Percentiles rank a stretch among this genome's conserved stretches.
These are phyloP conservation scores for Synaphobranchus kaupii DNA, from an alignment of 2,797 vertebrate genomes.

Conservation along the genomic window DNA sequence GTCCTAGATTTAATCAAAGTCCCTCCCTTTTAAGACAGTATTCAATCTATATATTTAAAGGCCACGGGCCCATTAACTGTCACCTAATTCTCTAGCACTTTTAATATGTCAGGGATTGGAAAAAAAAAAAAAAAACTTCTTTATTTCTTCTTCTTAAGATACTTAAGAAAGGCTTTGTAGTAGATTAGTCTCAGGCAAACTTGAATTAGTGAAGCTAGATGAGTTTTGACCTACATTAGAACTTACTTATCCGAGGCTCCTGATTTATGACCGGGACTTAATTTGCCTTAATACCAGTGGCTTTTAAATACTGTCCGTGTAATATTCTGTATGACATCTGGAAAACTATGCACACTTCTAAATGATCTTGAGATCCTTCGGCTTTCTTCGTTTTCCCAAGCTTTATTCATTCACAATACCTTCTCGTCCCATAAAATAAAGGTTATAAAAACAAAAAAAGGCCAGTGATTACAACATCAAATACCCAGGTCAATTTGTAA, in stretches of 20 bases:
- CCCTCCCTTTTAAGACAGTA: not conserved
- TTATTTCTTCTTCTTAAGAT: conserved; percentile 12
- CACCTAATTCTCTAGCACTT: conserved; percentile 21
- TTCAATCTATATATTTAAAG: conserved; percentile 24
- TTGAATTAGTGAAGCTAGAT: conserved; percentile 15
- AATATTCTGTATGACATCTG: conserved; percentile 14
- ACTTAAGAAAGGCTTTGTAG: conserved; percentile 27
- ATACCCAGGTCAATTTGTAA: not conserved
- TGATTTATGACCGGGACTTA: conserved; percentile 15
- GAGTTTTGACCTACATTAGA: conserved; percentile 28
- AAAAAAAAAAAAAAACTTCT: not conserved
- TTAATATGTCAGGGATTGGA: conserved; percentile 15
- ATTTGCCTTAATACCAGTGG: not conserved
- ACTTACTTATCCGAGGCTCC: conserved; percentile 18
- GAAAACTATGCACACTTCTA: not conserved
- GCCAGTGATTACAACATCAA: not conserved
- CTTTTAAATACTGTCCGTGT: not conserved
- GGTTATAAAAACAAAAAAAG: not conserved
- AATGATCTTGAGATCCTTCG: not conserved
- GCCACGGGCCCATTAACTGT: conserved; percentile 11
- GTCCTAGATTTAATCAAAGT: conserved; percentile 12
- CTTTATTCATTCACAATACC: not conserved
- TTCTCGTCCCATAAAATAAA: not conserved
- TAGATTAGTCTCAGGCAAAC: conserved; percentile 12
- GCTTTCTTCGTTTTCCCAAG: not conserved